A percentile compares a stretch with the other conserved stretches of the same genome.
Conservation (phyloP, 2,888 invertebrate genomes). For the Lymantria monacha region DNA sequence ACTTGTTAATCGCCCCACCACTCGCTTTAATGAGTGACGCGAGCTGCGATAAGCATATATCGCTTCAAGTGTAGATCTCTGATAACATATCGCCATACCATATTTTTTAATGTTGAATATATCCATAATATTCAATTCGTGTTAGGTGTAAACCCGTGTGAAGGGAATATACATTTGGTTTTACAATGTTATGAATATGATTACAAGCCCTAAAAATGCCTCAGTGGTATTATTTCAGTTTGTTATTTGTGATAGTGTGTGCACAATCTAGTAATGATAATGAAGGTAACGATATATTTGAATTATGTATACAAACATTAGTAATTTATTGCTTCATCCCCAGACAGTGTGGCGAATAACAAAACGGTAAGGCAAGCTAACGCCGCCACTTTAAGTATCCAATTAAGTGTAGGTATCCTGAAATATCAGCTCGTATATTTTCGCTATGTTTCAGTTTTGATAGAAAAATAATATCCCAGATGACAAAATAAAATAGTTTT, state of each 20-base stretch:
- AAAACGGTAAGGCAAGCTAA: too few species aligned
- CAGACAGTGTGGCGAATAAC: too few species aligned
- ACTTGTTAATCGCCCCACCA: constrained; percentile 28
- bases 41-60: constrained; percentile 47
- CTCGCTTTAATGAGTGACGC: constrained; percentile 45
- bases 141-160: constrained; percentile 6
- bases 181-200: constrained; percentile 29
- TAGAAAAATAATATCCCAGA: too few species aligned
- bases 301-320: too few species aligned
- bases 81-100: constrained; percentile 62
- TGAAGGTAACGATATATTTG: constrained; percentile 22
- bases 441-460: too few species aligned
- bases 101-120: constrained; percentile 50
- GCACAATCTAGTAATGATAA: constrained; percentile 38
- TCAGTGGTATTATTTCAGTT: constrained; percentile 42
- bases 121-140: constrained; percentile 26
- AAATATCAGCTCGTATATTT: too few species aligned
- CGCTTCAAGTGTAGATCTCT: constrained; percentile 50
- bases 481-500: too few species aligned
- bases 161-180: constrained; percentile 9
- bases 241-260: constrained; percentile 45
- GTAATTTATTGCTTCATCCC: too few species aligned
- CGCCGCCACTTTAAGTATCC: too few species aligned
- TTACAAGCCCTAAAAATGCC: constrained; percentile 42
- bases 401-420: too few species aligned